Conservation (phyloP, 2,888 invertebrate species). For the Ethmia dodecea region DNA sequence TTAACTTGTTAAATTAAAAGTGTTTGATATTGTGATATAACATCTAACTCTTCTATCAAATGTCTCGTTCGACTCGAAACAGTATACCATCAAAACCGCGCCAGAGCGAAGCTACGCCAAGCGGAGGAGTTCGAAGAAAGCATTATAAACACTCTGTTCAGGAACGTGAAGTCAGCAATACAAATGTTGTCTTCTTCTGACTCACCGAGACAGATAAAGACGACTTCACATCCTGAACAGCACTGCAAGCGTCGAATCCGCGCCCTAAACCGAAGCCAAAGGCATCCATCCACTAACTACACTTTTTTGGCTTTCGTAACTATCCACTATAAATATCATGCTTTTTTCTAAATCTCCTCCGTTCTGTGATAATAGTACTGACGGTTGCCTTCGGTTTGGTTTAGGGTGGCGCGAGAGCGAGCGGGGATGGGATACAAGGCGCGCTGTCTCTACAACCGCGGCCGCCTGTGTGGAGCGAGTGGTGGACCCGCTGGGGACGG, state of each 20-base stretch:
- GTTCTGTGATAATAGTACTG: conserved; percentile 33
- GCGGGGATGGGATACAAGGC: conserved; percentile 34
- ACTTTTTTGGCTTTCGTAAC: conserved; percentile 26
- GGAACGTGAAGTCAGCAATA: no score
- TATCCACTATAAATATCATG: conserved; percentile 19
- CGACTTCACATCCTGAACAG: not conserved
- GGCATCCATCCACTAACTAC: conserved; percentile 53
- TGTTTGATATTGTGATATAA: no score
- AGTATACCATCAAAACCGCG: conserved; percentile 10
- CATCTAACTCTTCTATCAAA: no score
- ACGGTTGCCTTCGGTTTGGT: conserved; percentile 89
- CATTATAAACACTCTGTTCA: conserved; percentile 2
- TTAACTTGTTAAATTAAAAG: no score
- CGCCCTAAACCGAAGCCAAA: conserved; percentile 65
- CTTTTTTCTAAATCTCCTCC: conserved; percentile 39
- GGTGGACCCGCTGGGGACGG: conserved; percentile 81
- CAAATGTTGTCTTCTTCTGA: not conserved
- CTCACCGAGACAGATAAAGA: not conserved
- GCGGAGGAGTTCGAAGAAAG: conserved; percentile 15
- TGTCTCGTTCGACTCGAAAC: conserved; percentile 9
- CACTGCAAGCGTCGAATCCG: conserved; percentile 2
- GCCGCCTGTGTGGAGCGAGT: conserved; percentile 31
- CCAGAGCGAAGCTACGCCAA: conserved; percentile 4
- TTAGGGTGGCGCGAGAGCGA: conserved; percentile 77
- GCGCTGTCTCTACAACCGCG: conserved; percentile 38